Evolutionary conservation across 1,140 invertebrate species (phyloP).

Genomic region (Drosophila pruinosa): DNA sequence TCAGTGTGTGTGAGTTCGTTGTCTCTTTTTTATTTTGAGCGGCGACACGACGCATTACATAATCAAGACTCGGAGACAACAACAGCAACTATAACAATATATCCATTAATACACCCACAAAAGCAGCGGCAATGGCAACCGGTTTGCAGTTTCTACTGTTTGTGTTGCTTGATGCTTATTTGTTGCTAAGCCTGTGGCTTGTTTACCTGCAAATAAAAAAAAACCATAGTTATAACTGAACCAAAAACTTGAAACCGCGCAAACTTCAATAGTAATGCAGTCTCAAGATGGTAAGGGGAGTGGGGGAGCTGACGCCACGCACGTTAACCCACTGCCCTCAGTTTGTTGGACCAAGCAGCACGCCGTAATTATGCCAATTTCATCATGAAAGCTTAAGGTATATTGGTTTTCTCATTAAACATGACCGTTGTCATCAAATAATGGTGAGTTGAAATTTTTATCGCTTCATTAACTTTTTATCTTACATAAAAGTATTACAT

Average conservation of each 20-base stretch:
- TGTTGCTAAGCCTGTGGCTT: constrained; percentile 24
- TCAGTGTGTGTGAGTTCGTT: constrained; percentile 43
- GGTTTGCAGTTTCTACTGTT: constrained; percentile 47
- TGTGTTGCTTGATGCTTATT: constrained; percentile 4
- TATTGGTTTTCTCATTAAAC: neutral
- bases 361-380: constrained; percentile 52
- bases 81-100: constrained; percentile 46
- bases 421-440: neutral
- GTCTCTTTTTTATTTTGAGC: constrained; percentile 54
- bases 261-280: constrained; percentile 53
- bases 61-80: constrained; percentile 49
- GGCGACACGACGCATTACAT: constrained; percentile 72
- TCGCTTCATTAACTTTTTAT: neutral
- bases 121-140: constrained; percentile 45
- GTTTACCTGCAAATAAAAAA: constrained; percentile 49
- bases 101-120: constrained; percentile 69
- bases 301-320: constrained; percentile 39
- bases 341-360: constrained; percentile 27
- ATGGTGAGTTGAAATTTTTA: neutral
- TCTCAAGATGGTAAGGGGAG: neutral
- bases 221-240: constrained; percentile 52
- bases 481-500: neutral
- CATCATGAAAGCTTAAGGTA: neutral
- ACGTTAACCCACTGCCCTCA: constrained; percentile 74
- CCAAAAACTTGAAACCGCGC: constrained; percentile 35